Base-by-base conservation (phyloP, 2,113 vertebrate species). In the Dasyprocta punctata region DNA sequence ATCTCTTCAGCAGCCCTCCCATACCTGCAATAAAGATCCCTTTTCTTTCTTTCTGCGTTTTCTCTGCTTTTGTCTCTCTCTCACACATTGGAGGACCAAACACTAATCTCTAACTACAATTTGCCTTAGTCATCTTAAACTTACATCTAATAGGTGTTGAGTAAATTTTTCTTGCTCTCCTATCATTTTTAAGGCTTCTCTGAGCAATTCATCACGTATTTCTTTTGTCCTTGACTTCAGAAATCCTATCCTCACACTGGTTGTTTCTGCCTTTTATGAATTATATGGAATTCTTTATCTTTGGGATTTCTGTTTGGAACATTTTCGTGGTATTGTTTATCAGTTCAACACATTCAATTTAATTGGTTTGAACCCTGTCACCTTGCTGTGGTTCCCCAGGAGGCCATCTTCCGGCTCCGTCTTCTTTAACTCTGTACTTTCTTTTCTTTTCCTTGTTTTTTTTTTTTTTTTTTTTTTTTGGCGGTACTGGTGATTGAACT, bases 371-470 rank as follows among this genome's bases (percentile, higher is more conserved):
- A 22, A 71, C n/a, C 69, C 69, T 38, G 69, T 71, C n/a, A 71
- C 69, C n/a, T 20, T 69, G 36, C 67, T n/a, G 36, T 69, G 9
- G n/a, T 38, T 73, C 38, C 19, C 8, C 44, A 8, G 22, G 38
- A 24, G 9, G 69, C 69, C 69, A 41, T 4, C 38, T 73, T 41
- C 22, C 41, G 22, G 44, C 11, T 20, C 38, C n/a, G 20, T 54
- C 75, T 77, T 94, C 84, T 85, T 78, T 92, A 89, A 92, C 10
- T 73, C 60, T 80, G 63, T 41, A 85, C 41, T 67, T 36, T 67
- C 65, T 67, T 36, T 67, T 65, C 4, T 65, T 54, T n/a, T n/a
- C n/a, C n/a, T n/a, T n/a, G n/a, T n/a, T n/a, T n/a, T n/a, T n/a
- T n/a, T n/a, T n/a, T n/a, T n/a, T n/a, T n/a, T n/a, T n/a, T n/a